A percentile compares a stretch with the other conserved stretches of the same genome.
phyloP scores from a whole-genome alignment of 2,797 vertebrate genomes.

The Dendrocincla tyrannina region DNA sequence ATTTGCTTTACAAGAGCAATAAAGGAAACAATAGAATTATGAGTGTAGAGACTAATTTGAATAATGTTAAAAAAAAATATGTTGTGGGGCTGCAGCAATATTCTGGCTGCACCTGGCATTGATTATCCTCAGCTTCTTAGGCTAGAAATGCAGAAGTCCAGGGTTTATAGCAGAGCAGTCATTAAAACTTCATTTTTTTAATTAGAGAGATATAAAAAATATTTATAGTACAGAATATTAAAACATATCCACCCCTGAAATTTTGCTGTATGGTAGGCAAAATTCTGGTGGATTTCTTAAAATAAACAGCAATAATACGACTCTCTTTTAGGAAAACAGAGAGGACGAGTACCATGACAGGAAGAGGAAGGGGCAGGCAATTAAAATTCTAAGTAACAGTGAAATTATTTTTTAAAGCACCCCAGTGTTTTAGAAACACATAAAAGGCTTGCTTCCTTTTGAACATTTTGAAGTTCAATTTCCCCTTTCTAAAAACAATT shows the following conservation, averaged over 20 bases:
- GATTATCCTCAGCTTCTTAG: slow-evolving; percentile 52
- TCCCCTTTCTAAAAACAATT: slow-evolving; percentile 16
- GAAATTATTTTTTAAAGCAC: slow-evolving; percentile 13
- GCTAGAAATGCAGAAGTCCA: slow-evolving; percentile 54
- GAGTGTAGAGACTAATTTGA: slow-evolving; percentile 75
- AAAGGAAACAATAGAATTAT: slow-evolving; percentile 80
- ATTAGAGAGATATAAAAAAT: slow-evolving; percentile 65
- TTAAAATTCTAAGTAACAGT: slow-evolving; percentile 11
- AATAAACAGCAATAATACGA: slow-evolving; percentile 5
- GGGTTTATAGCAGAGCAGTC: slow-evolving; percentile 61
- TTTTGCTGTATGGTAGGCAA: background rate
- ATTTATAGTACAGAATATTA: slow-evolving; percentile 55
- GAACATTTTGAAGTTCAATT: background rate
- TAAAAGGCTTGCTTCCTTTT: background rate
- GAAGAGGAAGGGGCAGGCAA: slow-evolving; percentile 23
- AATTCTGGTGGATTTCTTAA: slow-evolving; percentile 33
- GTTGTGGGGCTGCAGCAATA: slow-evolving; percentile 28
- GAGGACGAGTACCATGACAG: background rate
- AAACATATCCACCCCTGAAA: slow-evolving; percentile 29
- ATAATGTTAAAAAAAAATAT: slow-evolving; percentile 74
- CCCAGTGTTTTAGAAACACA: background rate
- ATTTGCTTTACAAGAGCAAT: slow-evolving; percentile 81
- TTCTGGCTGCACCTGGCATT: slow-evolving; percentile 60
- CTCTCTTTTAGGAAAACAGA: slow-evolving; percentile 14
- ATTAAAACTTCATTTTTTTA: slow-evolving; percentile 64